phyloP scores from a whole-genome alignment of 2,113 vertebrate species.

The Aldabrachelys gigantea region DNA sequence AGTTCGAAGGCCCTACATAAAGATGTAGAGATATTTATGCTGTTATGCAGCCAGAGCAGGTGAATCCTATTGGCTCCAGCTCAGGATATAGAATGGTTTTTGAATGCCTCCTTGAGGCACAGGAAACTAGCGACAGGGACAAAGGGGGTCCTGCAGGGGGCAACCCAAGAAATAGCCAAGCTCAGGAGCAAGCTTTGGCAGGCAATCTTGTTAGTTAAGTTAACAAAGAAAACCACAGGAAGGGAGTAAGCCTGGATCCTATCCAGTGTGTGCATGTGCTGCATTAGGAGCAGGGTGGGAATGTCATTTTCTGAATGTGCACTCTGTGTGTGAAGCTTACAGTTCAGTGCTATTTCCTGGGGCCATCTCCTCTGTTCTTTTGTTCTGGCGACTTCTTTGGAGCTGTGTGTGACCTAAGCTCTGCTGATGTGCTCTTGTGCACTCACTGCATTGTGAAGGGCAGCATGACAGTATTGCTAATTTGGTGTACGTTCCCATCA shows the following conservation, averaged over 20 bases:
- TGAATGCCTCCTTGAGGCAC: neutral
- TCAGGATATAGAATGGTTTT: neutral
- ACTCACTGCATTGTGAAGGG: fast-evolving
- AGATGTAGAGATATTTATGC: fast-evolving
- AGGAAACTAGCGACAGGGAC: neutral
- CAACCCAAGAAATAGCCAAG: slow-evolving; percentile 9
- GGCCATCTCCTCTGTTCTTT: neutral
- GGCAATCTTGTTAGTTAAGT: neutral
- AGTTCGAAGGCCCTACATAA: neutral
- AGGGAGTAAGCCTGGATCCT: neutral
- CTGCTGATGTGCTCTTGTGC: neutral
- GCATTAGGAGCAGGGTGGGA: neutral
- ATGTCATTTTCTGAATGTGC: neutral
- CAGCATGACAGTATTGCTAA: neutral
- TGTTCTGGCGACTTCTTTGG: neutral
- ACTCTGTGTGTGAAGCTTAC: fast-evolving
- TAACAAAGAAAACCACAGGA: slow-evolving; percentile 10
- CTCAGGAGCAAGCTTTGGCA: slow-evolving; percentile 35
- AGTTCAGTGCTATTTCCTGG: neutral
- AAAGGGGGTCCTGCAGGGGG: slow-evolving; percentile 29
- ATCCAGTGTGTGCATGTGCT: neutral
- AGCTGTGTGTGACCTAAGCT: neutral
- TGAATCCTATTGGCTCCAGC: neutral
- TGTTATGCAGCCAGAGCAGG: slow-evolving; percentile 13
- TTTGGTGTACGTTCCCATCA: fast-evolving